A percentile compares a stretch with the other conserved stretches of the same genome.
phyloP scores from a whole-genome alignment of 2,113 vertebrate species.

The Acanthochromis polyacanthus region DNA sequence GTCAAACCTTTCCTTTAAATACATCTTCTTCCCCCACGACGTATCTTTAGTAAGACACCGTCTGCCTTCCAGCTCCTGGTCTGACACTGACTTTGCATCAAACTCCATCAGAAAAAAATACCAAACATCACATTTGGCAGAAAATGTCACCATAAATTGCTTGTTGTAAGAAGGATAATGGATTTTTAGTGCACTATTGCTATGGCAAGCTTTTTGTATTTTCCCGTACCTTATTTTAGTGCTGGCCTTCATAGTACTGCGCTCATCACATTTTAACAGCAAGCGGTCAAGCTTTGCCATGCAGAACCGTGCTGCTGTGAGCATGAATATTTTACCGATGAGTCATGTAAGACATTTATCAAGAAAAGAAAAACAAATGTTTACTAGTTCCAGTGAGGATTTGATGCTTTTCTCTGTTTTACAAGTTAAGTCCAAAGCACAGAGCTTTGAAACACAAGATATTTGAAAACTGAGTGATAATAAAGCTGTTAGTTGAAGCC shows the following conservation, averaged over 20 bases:
- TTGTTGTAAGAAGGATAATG: conserved; percentile 61
- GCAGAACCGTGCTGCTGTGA: neutral
- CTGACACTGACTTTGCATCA: neutral
- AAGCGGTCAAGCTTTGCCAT: neutral
- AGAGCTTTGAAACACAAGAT: no score
- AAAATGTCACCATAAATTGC: conserved; percentile 56
- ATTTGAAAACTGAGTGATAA: no score
- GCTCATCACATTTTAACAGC: conserved; percentile 30
- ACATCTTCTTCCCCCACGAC: neutral
- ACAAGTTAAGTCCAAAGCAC: no score
- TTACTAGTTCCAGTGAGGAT: no score
- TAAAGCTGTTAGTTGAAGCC: no score
- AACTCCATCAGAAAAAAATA: conserved; percentile 29
- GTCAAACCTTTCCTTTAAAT: neutral
- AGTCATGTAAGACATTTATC: no score
- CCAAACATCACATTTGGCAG: conserved; percentile 26
- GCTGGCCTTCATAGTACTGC: conserved; percentile 10
- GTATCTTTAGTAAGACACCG: neutral
- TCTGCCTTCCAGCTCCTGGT: neutral
- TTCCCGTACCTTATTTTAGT: conserved; percentile 30
- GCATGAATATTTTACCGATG: neutral
- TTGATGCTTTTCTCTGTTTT: no score
- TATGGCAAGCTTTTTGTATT: conserved; percentile 33
- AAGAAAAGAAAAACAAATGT: no score
- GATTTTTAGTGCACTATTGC: conserved; percentile 52